These are phyloP conservation scores for Lepidostoma basale DNA, from an alignment of 1,140 invertebrate species.

Conservation along the genomic window DNA sequence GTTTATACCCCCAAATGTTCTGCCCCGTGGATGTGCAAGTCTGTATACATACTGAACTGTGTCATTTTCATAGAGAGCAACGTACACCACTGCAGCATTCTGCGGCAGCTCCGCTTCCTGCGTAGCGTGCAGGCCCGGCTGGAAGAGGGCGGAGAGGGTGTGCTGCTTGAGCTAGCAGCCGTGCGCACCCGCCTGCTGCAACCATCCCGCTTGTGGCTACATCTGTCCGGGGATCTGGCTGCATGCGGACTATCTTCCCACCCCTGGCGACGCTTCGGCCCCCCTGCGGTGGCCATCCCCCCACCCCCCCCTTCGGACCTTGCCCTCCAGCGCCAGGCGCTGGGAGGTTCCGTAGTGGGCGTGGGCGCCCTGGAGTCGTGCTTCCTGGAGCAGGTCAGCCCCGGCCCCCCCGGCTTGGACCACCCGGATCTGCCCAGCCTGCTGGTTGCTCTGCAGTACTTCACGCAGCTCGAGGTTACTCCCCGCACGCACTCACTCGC, in stretches of 20 bases:
- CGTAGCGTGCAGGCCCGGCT: slow-evolving; percentile 64
- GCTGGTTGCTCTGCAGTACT: slow-evolving; percentile 82
- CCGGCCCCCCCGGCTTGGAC: slow-evolving; percentile 66
- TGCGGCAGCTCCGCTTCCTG: slow-evolving; percentile 81
- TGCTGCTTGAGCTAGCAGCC: slow-evolving; percentile 67
- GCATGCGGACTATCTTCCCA: slow-evolving; percentile 57
- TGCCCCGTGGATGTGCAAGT: too few relatives aligned
- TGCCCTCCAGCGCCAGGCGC: slow-evolving; percentile 36
- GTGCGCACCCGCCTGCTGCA: slow-evolving; percentile 66
- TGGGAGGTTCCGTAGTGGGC: slow-evolving; percentile 72
- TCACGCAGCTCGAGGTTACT: slow-evolving; percentile 80
- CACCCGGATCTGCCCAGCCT: slow-evolving; percentile 73
- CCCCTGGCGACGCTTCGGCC: slow-evolving; percentile 62
- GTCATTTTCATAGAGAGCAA: slow-evolving; percentile 70
- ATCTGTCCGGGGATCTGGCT: slow-evolving; percentile 75
- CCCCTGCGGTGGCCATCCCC: not conserved
- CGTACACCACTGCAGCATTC: slow-evolving; percentile 68
- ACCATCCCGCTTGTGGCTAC: slow-evolving; percentile 67
- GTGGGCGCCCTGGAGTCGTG: slow-evolving; percentile 83
- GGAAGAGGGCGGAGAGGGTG: slow-evolving; percentile 63
- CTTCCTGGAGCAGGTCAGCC: slow-evolving; percentile 72
- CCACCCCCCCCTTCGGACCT: not conserved
- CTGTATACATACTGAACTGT: slow-evolving; percentile 1
- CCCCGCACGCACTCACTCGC: not conserved
- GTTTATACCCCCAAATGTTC: slow-evolving; percentile 5